Conservation (phyloP, 2,113 vertebrate species). For the Aptenodytes forsteri region DNA sequence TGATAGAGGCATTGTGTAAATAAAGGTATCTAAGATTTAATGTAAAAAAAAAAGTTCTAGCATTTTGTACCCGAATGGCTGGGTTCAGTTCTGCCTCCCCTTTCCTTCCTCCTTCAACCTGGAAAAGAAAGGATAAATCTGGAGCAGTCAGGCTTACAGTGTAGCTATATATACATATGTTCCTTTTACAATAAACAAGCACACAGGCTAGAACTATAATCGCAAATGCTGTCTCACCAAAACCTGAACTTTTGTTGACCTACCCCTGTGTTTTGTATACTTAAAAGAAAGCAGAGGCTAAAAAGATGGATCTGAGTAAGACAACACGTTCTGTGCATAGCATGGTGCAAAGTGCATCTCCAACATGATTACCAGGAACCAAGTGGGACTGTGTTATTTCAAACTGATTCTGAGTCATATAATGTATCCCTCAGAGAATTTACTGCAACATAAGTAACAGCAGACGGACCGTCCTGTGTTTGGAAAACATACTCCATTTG, state of each 20-base stretch:
- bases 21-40: neutral
- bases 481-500: constrained; percentile 17
- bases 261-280: neutral
- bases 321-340: neutral
- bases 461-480: neutral
- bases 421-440: neutral
- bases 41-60: neutral
- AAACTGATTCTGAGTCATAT: neutral
- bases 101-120: neutral
- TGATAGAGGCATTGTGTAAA: neutral
- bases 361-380: neutral
- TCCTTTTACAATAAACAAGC: neutral
- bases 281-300: neutral
- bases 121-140: neutral
- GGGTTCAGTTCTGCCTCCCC: neutral
- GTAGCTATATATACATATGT: neutral
- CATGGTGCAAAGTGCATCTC: neutral
- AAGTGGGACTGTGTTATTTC: neutral
- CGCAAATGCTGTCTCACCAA: neutral
- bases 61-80: neutral
- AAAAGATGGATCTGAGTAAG: neutral
- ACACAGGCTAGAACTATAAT: neutral
- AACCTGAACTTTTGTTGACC: neutral
- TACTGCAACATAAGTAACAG: neutral
- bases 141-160: neutral